phyloP scores from a whole-genome alignment of 2,888 invertebrate species.

The Saturnia japonica region DNA sequence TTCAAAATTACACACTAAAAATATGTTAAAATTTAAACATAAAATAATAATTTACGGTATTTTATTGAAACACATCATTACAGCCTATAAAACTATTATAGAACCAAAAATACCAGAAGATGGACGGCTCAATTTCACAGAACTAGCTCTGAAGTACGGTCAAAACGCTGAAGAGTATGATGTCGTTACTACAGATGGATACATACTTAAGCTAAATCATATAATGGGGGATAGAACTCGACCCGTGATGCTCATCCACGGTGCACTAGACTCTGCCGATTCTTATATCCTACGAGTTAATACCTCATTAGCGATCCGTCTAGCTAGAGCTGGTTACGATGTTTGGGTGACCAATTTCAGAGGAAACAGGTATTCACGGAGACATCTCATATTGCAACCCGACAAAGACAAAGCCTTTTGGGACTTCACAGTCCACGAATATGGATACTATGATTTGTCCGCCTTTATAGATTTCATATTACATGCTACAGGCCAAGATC shows the following conservation, averaged over 20 bases:
- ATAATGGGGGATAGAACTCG: conserved; percentile 11
- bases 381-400: conserved; percentile 14
- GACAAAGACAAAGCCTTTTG: conserved; percentile 17
- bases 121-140: conserved; percentile 15
- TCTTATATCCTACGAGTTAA: conserved; percentile 27
- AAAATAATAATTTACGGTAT: conserved; percentile 1
- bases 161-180: conserved; percentile 13
- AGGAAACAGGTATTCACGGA: conserved; percentile 19
- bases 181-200: conserved; percentile 14
- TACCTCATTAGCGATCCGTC: conserved; percentile 16
- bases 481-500: conserved; percentile 6
- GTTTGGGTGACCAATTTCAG: conserved; percentile 22
- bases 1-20: background rate
- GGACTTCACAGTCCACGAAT: conserved; percentile 22
- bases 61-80: background rate
- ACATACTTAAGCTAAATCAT: conserved; percentile 13
- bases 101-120: conserved; percentile 14
- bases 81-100: background rate
- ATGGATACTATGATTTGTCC: conserved; percentile 18
- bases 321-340: conserved; percentile 17
- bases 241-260: conserved; percentile 15
- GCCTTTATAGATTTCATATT: conserved; percentile 21
- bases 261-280: conserved; percentile 3
- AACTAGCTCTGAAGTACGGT: conserved; percentile 19
- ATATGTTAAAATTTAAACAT: background rate